Percentiles rank a stretch among this genome's conserved stretches.
Conservation (phyloP, 2,113 vertebrate species). For the Uria lomvia region DNA sequence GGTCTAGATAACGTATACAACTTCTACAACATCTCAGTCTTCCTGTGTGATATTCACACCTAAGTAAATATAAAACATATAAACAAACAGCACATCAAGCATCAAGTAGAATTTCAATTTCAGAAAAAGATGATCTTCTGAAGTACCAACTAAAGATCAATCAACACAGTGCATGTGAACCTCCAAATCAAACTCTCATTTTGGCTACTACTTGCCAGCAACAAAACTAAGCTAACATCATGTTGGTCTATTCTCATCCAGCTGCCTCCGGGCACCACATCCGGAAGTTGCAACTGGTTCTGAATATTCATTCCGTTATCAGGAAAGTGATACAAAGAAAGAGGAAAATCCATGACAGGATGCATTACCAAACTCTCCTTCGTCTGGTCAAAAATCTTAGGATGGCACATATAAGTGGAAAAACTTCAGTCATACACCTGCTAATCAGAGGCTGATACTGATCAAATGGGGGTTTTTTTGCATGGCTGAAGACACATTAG, state of each 20-base stretch:
- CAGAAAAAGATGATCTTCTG: background rate
- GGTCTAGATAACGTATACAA: background rate
- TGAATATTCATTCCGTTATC: background rate
- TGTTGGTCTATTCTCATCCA: background rate
- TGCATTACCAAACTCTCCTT: background rate
- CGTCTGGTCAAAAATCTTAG: background rate
- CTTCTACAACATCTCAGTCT: background rate
- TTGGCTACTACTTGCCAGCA: background rate
- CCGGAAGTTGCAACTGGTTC: background rate
- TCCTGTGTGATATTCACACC: background rate
- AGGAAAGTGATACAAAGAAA: background rate
- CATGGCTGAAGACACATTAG: background rate
- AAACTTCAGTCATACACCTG: background rate
- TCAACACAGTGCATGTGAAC: background rate
- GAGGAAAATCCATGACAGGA: background rate
- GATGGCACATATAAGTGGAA: background rate
- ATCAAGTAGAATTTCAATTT: background rate
- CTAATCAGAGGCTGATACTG: background rate
- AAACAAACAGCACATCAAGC: background rate
- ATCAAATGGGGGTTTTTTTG: fast-evolving
- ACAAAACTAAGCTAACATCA: background rate
- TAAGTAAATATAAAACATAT: background rate
- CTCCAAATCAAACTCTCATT: background rate
- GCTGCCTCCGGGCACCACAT: background rate
- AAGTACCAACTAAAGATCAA: background rate